Conservation (phyloP, 2,888 invertebrate species). For the Cephus nigrinus region DNA sequence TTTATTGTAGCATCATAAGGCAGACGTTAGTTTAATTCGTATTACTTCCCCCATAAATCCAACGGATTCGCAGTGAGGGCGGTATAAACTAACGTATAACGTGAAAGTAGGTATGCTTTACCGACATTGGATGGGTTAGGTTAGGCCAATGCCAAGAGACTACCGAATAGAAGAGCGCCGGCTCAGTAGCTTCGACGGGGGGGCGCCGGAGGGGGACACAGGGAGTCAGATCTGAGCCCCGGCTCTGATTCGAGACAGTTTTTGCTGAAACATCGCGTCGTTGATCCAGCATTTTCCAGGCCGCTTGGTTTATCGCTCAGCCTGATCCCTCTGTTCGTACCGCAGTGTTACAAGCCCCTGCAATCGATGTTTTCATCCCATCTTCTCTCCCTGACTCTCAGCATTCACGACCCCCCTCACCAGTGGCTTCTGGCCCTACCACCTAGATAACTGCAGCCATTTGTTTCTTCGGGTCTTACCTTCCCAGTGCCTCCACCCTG, state of each 20-base stretch:
- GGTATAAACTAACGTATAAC: constrained; percentile 47
- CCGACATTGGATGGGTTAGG: constrained; percentile 10
- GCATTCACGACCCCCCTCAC: neutral
- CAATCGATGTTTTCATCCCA: constrained; percentile 59
- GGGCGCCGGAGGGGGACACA: constrained; percentile 16
- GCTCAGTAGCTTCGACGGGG: constrained; percentile 20
- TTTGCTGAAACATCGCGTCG: constrained; percentile 60
- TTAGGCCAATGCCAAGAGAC: neutral
- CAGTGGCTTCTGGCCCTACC: constrained; percentile 9
- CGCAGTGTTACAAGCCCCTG: constrained; percentile 58
- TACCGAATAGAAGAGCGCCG: constrained; percentile 13
- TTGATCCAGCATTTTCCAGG: constrained; percentile 63
- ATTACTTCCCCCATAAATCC: constrained; percentile 59
- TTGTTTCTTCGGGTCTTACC: constrained; percentile 38
- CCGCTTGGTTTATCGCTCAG: constrained; percentile 60
- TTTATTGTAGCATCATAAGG: constrained; percentile 42
- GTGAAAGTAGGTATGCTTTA: constrained; percentile 29
- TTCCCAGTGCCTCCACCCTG: neutral
- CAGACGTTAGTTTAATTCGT: constrained; percentile 60
- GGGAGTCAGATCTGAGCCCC: constrained; percentile 29
- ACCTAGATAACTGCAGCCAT: constrained; percentile 45
- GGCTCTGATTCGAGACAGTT: constrained; percentile 55
- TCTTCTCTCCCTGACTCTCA: constrained; percentile 29
- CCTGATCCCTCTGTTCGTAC: constrained; percentile 58
- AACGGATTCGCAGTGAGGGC: constrained; percentile 43